Conservation (phyloP, 2,888 invertebrate species). For the Glomeris marginata region DNA sequence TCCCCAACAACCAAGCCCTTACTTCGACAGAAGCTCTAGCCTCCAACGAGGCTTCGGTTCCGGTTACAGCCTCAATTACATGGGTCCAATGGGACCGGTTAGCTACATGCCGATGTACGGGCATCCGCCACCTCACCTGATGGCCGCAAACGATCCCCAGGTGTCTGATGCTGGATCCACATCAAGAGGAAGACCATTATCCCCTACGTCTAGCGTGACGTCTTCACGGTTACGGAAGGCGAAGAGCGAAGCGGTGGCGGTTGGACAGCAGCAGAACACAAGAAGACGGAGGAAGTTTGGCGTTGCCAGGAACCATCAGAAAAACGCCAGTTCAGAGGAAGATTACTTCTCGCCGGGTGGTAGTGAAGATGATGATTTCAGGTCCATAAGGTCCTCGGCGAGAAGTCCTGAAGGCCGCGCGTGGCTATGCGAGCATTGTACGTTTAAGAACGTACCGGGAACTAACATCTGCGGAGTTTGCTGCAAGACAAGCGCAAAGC, state of each 20-base stretch:
- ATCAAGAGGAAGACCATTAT: background rate
- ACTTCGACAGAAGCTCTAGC: too few relatives aligned
- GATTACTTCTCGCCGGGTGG: constrained; percentile 13
- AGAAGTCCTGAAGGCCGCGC: background rate
- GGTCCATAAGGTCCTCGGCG: background rate
- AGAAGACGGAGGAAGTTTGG: constrained; percentile 3
- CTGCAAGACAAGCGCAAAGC: constrained; percentile 54
- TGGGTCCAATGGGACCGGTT: too few relatives aligned
- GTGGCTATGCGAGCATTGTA: constrained; percentile 85
- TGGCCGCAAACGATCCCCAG: too few relatives aligned
- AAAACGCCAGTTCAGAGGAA: constrained; percentile 11
- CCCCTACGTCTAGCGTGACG: constrained; percentile 1
- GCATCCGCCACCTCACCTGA: too few relatives aligned
- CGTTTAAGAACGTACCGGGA: constrained; percentile 66
- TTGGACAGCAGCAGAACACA: constrained; percentile 8
- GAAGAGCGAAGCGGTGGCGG: background rate
- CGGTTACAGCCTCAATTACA: too few relatives aligned
- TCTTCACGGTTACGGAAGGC: background rate
- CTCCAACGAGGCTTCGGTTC: too few relatives aligned
- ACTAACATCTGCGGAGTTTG: constrained; percentile 68
- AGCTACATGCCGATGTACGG: too few relatives aligned
- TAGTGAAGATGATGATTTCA: constrained; percentile 11
- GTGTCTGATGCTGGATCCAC: too few relatives aligned
- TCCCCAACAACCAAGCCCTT: background rate
- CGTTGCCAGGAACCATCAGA: constrained; percentile 3